These are phyloP conservation scores for Plectropomus leopardus DNA, from an alignment of 2,113 vertebrate genomes.

Conservation along the genomic window DNA sequence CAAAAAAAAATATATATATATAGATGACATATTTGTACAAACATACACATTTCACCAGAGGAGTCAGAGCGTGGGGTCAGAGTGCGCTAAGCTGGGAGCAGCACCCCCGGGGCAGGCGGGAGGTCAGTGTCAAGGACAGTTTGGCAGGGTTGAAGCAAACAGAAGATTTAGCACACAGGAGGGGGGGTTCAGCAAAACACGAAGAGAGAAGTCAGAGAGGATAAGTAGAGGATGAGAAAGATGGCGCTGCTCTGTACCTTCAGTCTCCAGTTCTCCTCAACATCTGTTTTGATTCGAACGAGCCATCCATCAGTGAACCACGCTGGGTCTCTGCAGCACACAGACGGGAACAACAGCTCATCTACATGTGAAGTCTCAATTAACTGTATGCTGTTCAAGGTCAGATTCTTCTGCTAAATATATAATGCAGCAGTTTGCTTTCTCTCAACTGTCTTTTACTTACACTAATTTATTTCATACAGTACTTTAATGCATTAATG, in stretches of 20 bases:
- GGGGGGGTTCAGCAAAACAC: constrained; percentile 2
- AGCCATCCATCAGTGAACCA: constrained; percentile 95
- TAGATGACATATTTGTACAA: constrained; percentile 11
- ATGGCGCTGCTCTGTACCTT: constrained; percentile 87
- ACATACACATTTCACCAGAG: constrained; percentile 56
- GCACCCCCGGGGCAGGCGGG: constrained; percentile 22
- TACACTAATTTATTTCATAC: neutral
- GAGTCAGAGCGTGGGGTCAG: constrained; percentile 46
- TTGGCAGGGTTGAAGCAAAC: constrained; percentile 34
- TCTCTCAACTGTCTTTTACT: neutral
- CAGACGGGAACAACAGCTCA: neutral
- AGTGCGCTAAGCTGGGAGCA: constrained; percentile 31
- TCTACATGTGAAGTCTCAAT: neutral
- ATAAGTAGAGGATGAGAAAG: neutral
- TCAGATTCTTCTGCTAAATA: neutral
- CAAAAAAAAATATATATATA: no score
- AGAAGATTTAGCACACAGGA: constrained; percentile 26
- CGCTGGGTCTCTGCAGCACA: constrained; percentile 88
- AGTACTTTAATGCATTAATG: no score
- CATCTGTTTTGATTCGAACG: constrained; percentile 93
- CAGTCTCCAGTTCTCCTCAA: constrained; percentile 95
- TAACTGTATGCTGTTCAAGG: neutral
- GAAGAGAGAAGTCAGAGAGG: neutral
- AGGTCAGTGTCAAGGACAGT: constrained; percentile 50
- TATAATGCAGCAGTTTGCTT: neutral